Evolutionary conservation across 2,113 vertebrate species (phyloP).

Genomic region (Elanus axillaris): DNA sequence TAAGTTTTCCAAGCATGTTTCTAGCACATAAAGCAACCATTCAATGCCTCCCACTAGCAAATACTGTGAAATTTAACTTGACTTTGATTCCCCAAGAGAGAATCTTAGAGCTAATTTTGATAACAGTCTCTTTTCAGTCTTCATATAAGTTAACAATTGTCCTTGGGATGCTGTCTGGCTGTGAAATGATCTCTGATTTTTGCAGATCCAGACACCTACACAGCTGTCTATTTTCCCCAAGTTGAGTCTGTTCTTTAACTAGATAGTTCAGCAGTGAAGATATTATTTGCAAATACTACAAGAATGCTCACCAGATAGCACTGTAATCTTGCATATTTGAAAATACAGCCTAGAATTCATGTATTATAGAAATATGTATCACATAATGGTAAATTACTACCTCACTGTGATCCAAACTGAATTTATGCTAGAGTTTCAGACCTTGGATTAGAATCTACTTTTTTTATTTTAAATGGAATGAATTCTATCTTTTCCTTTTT

Average conservation of each 20-base stretch:
- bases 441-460: not conserved
- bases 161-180: not conserved
- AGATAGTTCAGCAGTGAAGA: not conserved
- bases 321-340: not conserved
- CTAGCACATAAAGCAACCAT: not conserved
- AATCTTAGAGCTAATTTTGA: not conserved
- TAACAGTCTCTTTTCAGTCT: not conserved
- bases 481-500: not conserved
- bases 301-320: not conserved
- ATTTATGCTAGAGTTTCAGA: not conserved
- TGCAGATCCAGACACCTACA: not conserved
- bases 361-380: not conserved
- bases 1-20: not conserved
- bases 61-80: not conserved
- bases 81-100: not conserved
- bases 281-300: not conserved
- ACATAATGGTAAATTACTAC: not conserved
- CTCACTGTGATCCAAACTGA: not conserved
- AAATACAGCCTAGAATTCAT: not conserved
- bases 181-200: not conserved
- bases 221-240: not conserved
- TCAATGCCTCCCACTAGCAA: not conserved
- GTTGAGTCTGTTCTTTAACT: not conserved
- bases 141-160: not conserved
- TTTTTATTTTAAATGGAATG: not conserved